These are phyloP conservation scores for Aphelenchoides avenae DNA, from an alignment of 1,140 invertebrate genomes.

Conservation along the genomic window DNA sequence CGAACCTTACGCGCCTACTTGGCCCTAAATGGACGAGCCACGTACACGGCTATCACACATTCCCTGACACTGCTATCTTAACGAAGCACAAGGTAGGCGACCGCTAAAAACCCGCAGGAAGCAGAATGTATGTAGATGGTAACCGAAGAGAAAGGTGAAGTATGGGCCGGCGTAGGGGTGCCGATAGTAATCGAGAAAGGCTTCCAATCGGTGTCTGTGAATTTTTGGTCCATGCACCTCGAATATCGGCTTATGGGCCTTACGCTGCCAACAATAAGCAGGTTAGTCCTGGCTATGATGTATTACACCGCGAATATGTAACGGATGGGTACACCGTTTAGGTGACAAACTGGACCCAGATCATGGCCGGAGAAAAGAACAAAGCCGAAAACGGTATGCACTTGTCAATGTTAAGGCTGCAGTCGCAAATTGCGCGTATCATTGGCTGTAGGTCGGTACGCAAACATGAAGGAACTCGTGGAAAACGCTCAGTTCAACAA, in stretches of 20 bases:
- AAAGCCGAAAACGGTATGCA: slow-evolving; percentile 14
- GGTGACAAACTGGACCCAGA: slow-evolving; percentile 29
- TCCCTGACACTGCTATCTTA: slow-evolving; percentile 26
- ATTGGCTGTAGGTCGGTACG: slow-evolving; percentile 21
- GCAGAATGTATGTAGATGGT: too few relatives aligned
- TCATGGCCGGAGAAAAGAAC: slow-evolving; percentile 32
- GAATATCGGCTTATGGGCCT: slow-evolving; percentile 35
- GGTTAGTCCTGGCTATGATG: too few relatives aligned
- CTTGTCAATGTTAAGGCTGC: not conserved
- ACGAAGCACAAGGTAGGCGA: slow-evolving; percentile 16
- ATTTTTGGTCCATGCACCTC: slow-evolving; percentile 32
- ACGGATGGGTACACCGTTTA: too few relatives aligned
- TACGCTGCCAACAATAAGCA: slow-evolving; percentile 37
- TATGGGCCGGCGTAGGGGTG: too few relatives aligned
- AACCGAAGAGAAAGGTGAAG: too few relatives aligned
- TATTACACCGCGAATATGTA: too few relatives aligned
- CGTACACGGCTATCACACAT: not conserved
- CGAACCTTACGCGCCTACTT: slow-evolving; percentile 12
- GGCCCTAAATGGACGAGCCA: not conserved
- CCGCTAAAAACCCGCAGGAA: not conserved
- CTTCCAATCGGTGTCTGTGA: slow-evolving; percentile 4
- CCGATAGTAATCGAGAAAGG: too few relatives aligned
- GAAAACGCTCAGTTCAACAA: slow-evolving; percentile 17
- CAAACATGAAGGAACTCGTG: slow-evolving; percentile 32
- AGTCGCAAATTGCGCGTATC: slow-evolving; percentile 1